Evolutionary conservation across 2,888 invertebrate genomes (phyloP).

Genomic region (Polyploca ridens): DNA sequence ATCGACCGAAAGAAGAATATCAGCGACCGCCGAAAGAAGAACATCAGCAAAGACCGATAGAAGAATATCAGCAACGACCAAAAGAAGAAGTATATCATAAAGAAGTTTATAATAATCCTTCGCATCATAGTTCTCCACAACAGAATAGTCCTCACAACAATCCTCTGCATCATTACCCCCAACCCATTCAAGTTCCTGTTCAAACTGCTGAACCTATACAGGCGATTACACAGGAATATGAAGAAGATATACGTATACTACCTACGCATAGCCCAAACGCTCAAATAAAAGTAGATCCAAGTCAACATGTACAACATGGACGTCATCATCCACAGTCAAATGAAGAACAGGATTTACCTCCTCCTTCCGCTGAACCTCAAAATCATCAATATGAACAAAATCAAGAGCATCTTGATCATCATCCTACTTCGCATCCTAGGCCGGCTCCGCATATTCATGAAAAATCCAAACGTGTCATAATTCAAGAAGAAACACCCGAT

Average conservation of each 20-base stretch:
- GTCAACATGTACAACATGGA: slow-evolving; percentile 51
- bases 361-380: slow-evolving; percentile 27
- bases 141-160: slow-evolving; percentile 12
- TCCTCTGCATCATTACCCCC: slow-evolving; percentile 32
- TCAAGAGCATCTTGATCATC: slow-evolving; percentile 14
- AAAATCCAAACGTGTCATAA: slow-evolving; percentile 66
- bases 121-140: neutral
- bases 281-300: slow-evolving; percentile 60
- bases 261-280: slow-evolving; percentile 47
- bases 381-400: slow-evolving; percentile 27
- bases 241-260: slow-evolving; percentile 59
- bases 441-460: slow-evolving; percentile 57
- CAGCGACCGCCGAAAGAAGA: neutral
- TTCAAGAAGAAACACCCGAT: slow-evolving; percentile 66
- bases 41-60: slow-evolving; percentile 13
- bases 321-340: slow-evolving; percentile 25
- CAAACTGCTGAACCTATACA: slow-evolving; percentile 44
- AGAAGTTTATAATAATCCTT: slow-evolving; percentile 16
- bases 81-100: slow-evolving; percentile 24
- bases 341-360: neutral
- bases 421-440: slow-evolving; percentile 25
- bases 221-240: slow-evolving; percentile 58
- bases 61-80: slow-evolving; percentile 1
- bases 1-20: slow-evolving; percentile 27
- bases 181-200: slow-evolving; percentile 32